phyloP scores from a whole-genome alignment of 2,797 vertebrate genomes.

The Lithobates pipiens region DNA sequence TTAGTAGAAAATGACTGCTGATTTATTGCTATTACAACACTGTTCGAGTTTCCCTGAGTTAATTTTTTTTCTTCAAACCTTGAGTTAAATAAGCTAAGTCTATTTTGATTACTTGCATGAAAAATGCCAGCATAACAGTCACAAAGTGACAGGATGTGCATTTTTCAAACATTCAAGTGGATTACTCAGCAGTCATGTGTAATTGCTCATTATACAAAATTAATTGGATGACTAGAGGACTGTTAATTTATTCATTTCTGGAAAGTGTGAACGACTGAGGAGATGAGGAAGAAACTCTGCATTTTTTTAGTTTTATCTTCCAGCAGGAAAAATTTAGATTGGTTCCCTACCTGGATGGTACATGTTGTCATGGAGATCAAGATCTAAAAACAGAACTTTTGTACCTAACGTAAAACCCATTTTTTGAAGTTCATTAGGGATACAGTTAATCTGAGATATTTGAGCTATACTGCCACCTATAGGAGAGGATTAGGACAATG shows the following conservation, averaged over 20 bases:
- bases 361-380: constrained; percentile 16
- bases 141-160: constrained; percentile 22
- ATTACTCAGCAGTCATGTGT: constrained; percentile 47
- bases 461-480: no score
- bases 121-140: constrained; percentile 21
- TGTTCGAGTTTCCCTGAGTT: neutral
- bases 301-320: constrained; percentile 37
- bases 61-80: neutral
- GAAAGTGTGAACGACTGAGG: constrained; percentile 50
- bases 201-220: constrained; percentile 53
- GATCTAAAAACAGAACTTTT: neutral
- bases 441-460: no score
- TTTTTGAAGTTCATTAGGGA: no score
- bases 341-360: neutral
- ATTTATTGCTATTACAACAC: neutral
- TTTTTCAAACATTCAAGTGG: constrained; percentile 31
- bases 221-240: constrained; percentile 54
- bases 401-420: no score
- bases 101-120: neutral
- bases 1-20: neutral
- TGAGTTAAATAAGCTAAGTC: neutral
- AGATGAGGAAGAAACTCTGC: constrained; percentile 25
- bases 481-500: no score
- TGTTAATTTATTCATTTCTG: constrained; percentile 60
- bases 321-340: constrained; percentile 21